Percentiles rank a stretch among this genome's conserved stretches.
Evolutionary conservation across 2,888 invertebrate species (phyloP).

Genomic region (Euclidia mi): DNA sequence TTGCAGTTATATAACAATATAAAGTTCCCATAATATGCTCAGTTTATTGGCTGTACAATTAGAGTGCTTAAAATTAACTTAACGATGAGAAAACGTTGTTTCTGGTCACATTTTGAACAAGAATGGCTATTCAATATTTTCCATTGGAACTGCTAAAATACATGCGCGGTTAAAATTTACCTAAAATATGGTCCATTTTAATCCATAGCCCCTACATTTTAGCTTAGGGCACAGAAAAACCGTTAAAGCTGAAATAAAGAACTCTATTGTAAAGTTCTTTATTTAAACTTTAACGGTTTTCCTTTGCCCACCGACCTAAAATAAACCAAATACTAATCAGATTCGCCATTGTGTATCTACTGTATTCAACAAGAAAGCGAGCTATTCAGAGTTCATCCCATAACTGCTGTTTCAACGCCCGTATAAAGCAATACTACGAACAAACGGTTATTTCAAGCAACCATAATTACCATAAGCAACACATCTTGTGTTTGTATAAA

Average conservation of each 20-base stretch:
- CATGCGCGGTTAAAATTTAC: too few relatives aligned
- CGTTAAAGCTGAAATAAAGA: too few relatives aligned
- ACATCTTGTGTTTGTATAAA: background rate
- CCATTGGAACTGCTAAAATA: background rate
- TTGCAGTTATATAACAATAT: conserved; percentile 29
- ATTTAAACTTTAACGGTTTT: too few relatives aligned
- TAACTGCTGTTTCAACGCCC: background rate
- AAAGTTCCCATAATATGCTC: conserved; percentile 33
- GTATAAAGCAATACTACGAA: conserved; percentile 2
- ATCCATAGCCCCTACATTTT: too few relatives aligned
- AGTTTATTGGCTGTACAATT: conserved; percentile 13
- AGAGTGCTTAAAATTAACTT: background rate
- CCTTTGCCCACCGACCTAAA: too few relatives aligned
- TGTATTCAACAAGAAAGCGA: too few relatives aligned
- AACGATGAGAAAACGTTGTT: background rate
- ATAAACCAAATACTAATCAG: too few relatives aligned
- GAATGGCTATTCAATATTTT: background rate
- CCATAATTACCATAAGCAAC: conserved; percentile 5
- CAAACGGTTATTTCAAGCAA: background rate
- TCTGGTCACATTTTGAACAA: background rate
- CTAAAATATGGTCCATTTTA: too few relatives aligned
- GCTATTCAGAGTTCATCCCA: background rate
- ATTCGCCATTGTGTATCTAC: too few relatives aligned
- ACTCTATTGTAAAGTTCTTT: too few relatives aligned
- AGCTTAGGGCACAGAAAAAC: too few relatives aligned